Evolutionary conservation across 2,797 vertebrate species (phyloP).

Genomic region (Syngnathus acus): DNA sequence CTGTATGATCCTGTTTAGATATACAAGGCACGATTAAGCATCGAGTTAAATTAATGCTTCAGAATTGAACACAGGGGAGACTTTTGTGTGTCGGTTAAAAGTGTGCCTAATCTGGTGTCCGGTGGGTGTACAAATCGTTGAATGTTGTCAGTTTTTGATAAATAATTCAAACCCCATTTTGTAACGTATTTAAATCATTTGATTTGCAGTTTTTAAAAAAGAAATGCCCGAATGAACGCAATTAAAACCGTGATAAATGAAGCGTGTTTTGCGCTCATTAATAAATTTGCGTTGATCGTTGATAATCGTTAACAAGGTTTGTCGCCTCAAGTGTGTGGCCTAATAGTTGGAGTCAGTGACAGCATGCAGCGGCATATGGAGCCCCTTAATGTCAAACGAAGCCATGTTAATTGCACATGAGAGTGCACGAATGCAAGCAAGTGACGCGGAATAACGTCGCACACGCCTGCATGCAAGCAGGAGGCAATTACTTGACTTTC

Average conservation of each 20-base stretch:
- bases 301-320: slow-evolving; percentile 48
- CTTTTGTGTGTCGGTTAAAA: neutral
- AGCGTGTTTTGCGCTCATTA: neutral
- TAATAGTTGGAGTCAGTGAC: slow-evolving; percentile 39
- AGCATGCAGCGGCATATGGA: slow-evolving; percentile 59
- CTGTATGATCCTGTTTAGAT: neutral
- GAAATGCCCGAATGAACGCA: neutral
- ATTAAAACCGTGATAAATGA: neutral
- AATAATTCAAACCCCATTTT: neutral
- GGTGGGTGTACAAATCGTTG: neutral
- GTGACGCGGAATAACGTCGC: slow-evolving; percentile 64
- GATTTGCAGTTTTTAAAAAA: neutral
- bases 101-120: slow-evolving; percentile 1
- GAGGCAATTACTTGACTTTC: slow-evolving; percentile 56
- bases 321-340: slow-evolving; percentile 46
- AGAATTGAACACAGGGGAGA: neutral
- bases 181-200: neutral
- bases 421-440: slow-evolving; percentile 61
- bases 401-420: slow-evolving; percentile 60
- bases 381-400: slow-evolving; percentile 62
- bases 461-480: slow-evolving; percentile 18
- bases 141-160: neutral
- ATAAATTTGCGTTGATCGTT: too few relatives aligned
- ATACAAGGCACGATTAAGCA: neutral
- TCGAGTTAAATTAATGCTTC: neutral